phyloP scores from a whole-genome alignment of 2,888 invertebrate species.

The Danaus chrysippus region DNA sequence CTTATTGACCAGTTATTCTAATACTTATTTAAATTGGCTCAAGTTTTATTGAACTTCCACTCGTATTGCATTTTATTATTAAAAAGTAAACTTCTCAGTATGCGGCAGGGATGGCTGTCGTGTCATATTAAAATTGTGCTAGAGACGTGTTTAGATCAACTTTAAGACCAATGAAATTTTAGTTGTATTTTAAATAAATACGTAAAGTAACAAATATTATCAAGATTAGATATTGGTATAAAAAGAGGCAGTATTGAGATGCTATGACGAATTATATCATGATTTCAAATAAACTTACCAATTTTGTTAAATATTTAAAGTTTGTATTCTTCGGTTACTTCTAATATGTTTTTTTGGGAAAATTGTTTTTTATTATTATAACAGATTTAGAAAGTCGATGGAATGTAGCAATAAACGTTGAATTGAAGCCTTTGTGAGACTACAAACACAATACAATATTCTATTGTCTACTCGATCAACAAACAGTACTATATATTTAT shows the following conservation, averaged over 20 bases:
- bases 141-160: constrained; percentile 19
- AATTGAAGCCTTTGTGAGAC: background rate
- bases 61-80: constrained; percentile 67
- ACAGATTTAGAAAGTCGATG: background rate
- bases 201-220: too few relatives aligned
- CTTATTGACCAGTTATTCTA: constrained; percentile 67
- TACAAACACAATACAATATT: constrained; percentile 6
- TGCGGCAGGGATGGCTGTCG: constrained; percentile 42
- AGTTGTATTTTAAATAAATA: too few relatives aligned
- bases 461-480: constrained; percentile 1
- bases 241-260: too few relatives aligned
- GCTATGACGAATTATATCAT: too few relatives aligned
- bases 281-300: too few relatives aligned
- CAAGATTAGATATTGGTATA: too few relatives aligned
- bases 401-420: background rate
- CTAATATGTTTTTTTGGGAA: too few relatives aligned
- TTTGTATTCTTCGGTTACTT: too few relatives aligned
- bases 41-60: constrained; percentile 61
- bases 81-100: constrained; percentile 57
- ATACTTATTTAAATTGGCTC: constrained; percentile 64
- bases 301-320: too few relatives aligned
- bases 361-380: too few relatives aligned
- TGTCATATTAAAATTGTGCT: constrained; percentile 31
- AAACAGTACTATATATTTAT: background rate
- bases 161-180: constrained; percentile 15